Evolutionary conservation across 2,113 vertebrate genomes (phyloP).

Genomic region (Rhegmatorhina hoffmannsi): DNA sequence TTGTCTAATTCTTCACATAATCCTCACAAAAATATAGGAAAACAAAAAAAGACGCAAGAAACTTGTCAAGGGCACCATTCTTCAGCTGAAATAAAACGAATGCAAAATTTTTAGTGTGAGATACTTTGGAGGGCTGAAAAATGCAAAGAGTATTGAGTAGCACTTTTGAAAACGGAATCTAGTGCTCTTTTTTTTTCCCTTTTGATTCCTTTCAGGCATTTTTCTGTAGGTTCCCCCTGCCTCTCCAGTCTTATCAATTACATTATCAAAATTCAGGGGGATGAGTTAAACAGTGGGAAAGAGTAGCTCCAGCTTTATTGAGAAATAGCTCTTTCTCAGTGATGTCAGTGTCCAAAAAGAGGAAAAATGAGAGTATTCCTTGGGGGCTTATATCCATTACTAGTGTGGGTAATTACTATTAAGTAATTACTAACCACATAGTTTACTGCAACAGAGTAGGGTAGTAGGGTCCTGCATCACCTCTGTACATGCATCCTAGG

Average conservation of each 20-base stretch:
- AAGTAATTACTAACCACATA: neutral
- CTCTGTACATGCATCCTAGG: neutral
- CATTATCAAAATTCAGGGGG: neutral
- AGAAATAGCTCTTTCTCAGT: neutral
- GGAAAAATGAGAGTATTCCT: neutral
- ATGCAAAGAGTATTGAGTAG: neutral
- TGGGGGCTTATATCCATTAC: neutral
- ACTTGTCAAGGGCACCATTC: neutral
- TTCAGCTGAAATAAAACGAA: neutral
- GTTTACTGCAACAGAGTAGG: neutral
- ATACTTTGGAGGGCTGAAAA: constrained; percentile 2
- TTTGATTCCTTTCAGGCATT: neutral
- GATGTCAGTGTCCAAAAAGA: neutral
- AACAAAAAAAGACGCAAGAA: neutral
- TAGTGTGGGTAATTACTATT: neutral
- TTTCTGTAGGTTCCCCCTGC: neutral
- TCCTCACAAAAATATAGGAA: neutral
- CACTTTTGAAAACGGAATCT: neutral
- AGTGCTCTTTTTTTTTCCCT: neutral
- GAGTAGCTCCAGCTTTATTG: neutral
- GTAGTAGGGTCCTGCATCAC: neutral
- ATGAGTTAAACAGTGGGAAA: neutral
- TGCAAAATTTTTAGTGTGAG: neutral
- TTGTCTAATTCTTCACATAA: neutral
- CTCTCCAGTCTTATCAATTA: accelerated